These are phyloP conservation scores for Thymelicus sylvestris DNA, from an alignment of 2,888 invertebrate genomes.

Conservation along the genomic window DNA sequence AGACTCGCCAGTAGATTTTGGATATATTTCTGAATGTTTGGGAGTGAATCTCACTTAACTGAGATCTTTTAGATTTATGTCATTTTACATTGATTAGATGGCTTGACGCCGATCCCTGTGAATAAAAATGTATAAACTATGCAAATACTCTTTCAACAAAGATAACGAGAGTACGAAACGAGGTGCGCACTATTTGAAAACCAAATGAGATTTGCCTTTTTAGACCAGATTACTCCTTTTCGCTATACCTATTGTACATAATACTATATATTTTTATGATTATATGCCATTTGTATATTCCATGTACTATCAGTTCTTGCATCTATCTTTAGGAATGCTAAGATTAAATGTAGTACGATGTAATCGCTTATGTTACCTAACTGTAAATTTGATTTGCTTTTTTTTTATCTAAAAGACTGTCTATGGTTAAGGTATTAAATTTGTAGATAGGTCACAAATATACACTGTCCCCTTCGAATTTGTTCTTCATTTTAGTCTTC, in stretches of 20 bases:
- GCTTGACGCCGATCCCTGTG: not conserved
- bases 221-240: slow-evolving; percentile 25
- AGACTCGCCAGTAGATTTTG: not conserved
- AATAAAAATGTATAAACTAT: not conserved
- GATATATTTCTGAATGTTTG: not conserved
- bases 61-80: not conserved
- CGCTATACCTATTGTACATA: slow-evolving; percentile 24
- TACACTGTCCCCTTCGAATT: slow-evolving; percentile 68
- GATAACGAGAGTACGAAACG: slow-evolving; percentile 7
- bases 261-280: slow-evolving; percentile 18
- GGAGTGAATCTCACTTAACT: not conserved
- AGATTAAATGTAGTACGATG: slow-evolving; percentile 30
- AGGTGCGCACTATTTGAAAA: slow-evolving; percentile 33
- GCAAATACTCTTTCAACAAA: not conserved
- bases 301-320: slow-evolving; percentile 14
- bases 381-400: slow-evolving; percentile 58
- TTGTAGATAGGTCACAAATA: slow-evolving; percentile 82
- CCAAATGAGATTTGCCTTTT: slow-evolving; percentile 35
- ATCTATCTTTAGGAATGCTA: slow-evolving; percentile 16
- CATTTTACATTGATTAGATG: not conserved
- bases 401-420: slow-evolving; percentile 80
- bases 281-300: slow-evolving; percentile 32
- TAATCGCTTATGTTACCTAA: slow-evolving; percentile 46
- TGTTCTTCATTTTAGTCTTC: slow-evolving; percentile 57
- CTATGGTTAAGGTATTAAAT: slow-evolving; percentile 80